These are phyloP conservation scores for Thymallus thymallus DNA, from an alignment of 2,113 vertebrate species.

Conservation along the genomic window DNA sequence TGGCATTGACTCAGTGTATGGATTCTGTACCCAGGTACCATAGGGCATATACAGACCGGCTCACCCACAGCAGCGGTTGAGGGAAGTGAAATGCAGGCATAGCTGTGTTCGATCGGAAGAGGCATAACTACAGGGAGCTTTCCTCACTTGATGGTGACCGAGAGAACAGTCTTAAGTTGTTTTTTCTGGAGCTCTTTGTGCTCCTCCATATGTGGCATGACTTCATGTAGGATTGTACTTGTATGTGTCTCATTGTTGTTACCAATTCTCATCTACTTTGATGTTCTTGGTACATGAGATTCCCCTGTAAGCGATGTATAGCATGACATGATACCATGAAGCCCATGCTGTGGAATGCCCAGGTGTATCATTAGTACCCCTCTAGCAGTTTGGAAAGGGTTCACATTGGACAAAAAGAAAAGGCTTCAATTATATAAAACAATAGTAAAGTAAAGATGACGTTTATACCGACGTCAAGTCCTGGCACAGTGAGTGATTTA, in stretches of 20 bases:
- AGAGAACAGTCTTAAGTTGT: constrained; percentile 18
- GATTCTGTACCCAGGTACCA: constrained; percentile 35
- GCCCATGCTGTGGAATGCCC: constrained; percentile 30
- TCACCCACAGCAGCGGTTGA: not conserved
- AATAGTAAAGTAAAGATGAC: not conserved
- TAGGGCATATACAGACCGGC: not conserved
- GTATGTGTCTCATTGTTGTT: constrained; percentile 21
- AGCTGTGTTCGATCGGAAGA: constrained; percentile 10
- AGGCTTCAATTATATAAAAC: no score
- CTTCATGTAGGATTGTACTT: constrained; percentile 46
- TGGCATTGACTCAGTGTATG: constrained; percentile 41
- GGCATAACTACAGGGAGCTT: constrained; percentile 14
- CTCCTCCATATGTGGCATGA: not conserved
- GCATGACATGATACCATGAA: constrained; percentile 28
- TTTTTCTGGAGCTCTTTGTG: constrained; percentile 1
- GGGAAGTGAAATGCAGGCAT: constrained; percentile 6
- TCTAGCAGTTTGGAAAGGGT: not conserved
- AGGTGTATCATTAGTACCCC: constrained; percentile 11
- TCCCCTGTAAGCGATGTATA: constrained; percentile 31
- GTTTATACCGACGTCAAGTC: not conserved
- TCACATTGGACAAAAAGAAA: not conserved
- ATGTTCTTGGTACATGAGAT: constrained; percentile 28
- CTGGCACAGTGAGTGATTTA: not conserved
- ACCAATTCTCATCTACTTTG: constrained; percentile 32
- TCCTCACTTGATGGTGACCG: constrained; percentile 8